Conservation (phyloP, 2,888 invertebrate genomes). For the Sphinx pinastri region DNA sequence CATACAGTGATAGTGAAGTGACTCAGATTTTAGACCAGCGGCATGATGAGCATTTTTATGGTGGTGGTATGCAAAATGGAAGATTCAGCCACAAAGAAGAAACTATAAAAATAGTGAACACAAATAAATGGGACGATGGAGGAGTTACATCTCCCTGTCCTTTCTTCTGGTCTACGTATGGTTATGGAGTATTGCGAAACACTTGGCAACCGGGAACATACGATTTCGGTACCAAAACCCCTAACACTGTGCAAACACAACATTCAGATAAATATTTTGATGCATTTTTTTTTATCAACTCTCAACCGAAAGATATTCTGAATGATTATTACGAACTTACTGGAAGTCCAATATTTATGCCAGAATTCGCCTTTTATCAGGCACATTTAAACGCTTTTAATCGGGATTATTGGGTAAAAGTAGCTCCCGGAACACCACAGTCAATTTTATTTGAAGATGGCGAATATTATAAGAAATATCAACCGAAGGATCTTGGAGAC, state of each 20-base stretch:
- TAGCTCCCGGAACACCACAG: slow-evolving; percentile 47
- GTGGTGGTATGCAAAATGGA: slow-evolving; percentile 79
- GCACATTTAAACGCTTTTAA: slow-evolving; percentile 77
- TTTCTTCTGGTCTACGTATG: slow-evolving; percentile 74
- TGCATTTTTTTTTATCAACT: slow-evolving; percentile 70
- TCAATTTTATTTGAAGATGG: slow-evolving; percentile 75
- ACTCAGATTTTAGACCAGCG: slow-evolving; percentile 60
- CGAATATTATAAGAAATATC: slow-evolving; percentile 67
- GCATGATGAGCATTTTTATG: slow-evolving; percentile 68
- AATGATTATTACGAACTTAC: slow-evolving; percentile 74
- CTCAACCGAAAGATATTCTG: slow-evolving; percentile 60
- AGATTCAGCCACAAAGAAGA: slow-evolving; percentile 73
- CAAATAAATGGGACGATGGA: slow-evolving; percentile 70
- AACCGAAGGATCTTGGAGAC: slow-evolving; percentile 63
- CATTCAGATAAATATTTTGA: slow-evolving; percentile 65
- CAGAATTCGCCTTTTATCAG: slow-evolving; percentile 74
- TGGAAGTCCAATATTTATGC: slow-evolving; percentile 70
- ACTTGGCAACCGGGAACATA: slow-evolving; percentile 73
- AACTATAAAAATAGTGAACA: slow-evolving; percentile 65
- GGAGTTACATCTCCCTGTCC: slow-evolving; percentile 75
- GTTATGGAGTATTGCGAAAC: slow-evolving; percentile 72
- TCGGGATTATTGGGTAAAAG: slow-evolving; percentile 77
- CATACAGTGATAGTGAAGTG: slow-evolving; percentile 51
- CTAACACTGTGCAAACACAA: slow-evolving; percentile 46
- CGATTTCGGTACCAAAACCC: slow-evolving; percentile 60